Base-by-base conservation (phyloP, 2,113 vertebrate genomes). In the Stigmatopora argus region DNA sequence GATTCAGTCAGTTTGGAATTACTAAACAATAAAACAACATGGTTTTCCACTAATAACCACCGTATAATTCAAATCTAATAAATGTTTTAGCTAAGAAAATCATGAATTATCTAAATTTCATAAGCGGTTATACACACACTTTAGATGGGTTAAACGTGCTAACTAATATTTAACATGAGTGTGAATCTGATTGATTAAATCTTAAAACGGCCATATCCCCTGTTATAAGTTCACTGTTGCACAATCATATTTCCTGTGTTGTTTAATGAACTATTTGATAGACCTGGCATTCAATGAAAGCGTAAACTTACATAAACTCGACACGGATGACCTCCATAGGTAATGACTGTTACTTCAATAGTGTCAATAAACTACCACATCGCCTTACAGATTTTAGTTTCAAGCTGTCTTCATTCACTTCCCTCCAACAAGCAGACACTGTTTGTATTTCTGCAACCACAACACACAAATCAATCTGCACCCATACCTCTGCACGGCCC, bases 401-500 rank as follows among this genome's bases (percentile, higher is more conserved):
- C 3, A 23, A 31, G 26, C 34, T 49, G 18, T 53, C 41, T n/a
- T 48, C 41, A 58, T 57, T 63, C 64, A 66, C 72, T 62, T 69
- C 49, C 72, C 69, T 58, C 61, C 59, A 55, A 63, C 71, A 57
- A 70, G 61, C 23, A 35, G 35, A 41, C 31, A 66, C 18, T 31
- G 26, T 71, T 67, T 77, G 47, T 62, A 10, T 69, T 67, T 35
- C 19, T 31, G 61, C 61, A 38, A 69, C 59, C 78, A 64, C 53
- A 14, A 49, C 68, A 64, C 64, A 68, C 66, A 68, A 21, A 70
- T 64, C 19, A 35, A n/a, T 68, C 58, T 72, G 69, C 53, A 62
- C 62, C 64, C 7, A 26, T 11, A 21, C 19, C 56, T 26, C 10
- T 15, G 59, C 41, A 62, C 59, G 21, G 65, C 67, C 68, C 51